phyloP scores from a whole-genome alignment of 2,113 vertebrate species.

The Archilochus colubris region DNA sequence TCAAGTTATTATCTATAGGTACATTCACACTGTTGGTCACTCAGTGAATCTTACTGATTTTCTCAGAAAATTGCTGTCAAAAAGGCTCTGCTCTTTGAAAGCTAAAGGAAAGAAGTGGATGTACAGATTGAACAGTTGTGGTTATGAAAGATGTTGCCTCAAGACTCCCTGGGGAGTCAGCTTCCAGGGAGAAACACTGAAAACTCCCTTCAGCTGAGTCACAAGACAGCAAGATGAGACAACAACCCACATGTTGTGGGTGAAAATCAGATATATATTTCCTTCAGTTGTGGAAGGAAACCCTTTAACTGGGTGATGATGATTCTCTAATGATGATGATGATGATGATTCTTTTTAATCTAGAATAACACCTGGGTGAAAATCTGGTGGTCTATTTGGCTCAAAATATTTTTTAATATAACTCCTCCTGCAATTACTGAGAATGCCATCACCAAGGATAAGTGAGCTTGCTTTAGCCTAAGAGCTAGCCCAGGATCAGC shows the following conservation, averaged over 20 bases:
- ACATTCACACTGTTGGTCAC: neutral
- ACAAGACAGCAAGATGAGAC: neutral
- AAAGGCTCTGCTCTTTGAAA: constrained; percentile 3
- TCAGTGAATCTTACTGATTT: neutral
- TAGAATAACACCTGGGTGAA: neutral
- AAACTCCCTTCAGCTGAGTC: neutral
- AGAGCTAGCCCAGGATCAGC: neutral
- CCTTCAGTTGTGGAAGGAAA: neutral
- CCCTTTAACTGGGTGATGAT: neutral
- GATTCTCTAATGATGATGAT: neutral
- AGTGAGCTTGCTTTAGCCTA: neutral
- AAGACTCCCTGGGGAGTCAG: neutral
- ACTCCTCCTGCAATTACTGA: neutral
- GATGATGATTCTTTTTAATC: neutral
- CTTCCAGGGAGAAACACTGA: neutral
- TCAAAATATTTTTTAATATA: neutral
- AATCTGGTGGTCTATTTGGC: neutral
- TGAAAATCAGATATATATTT: neutral
- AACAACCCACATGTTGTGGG: neutral
- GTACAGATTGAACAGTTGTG: neutral
- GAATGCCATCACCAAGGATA: neutral
- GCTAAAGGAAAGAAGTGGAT: neutral
- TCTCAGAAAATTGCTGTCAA: neutral
- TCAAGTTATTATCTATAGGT: neutral
- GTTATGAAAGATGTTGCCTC: neutral